Evolutionary conservation across 2,888 invertebrate species (phyloP), one percentile per base, ranked within the genome.

Genomic region (Ligdia adustata): DNA sequence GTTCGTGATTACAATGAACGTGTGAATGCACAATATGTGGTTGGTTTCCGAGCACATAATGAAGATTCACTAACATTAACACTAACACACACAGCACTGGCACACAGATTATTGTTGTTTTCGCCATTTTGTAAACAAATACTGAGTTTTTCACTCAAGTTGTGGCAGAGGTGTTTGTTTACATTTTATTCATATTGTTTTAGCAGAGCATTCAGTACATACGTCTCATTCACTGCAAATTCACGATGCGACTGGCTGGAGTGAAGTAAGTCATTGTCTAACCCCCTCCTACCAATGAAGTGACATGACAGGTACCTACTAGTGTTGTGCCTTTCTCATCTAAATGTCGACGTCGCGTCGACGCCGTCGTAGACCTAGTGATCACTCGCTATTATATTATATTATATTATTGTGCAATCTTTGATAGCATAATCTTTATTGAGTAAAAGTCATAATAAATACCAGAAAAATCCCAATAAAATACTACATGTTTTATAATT

Each of bases 1-100:
- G 93, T 53, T 92, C 87, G 64, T 94, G 94, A 35, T 86, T 92
- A 77, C 94, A 94, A 60, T 91, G 91, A 2, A 75, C 73, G 69
- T 83, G 79, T 13, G 59, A 53, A 50, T 79, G 75, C 44, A 75
- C 79, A 49, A 27, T 45, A 13, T 45, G 22, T 37, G 51, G 39
- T 22, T 40, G 34, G 12, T 4, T 39, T 20, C 60, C 72, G 13
- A 76, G 72, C 45, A 63, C 49, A 52, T 52, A 66, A 55, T 53
- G 15, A 3, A 73, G 26, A 65, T 69, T 62, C 57, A 72, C 60
- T 46, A 57, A 66, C 50, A 69, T 56, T 38, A 72, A 50, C 57
- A 75, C 59, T 57, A 66, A 59, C 54, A 70, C 69, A 66, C 57
- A 55, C 39, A 72, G 47, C 69, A 78, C 68, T 44, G 50, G 51